Conservation (phyloP, 1,140 invertebrate genomes). For the Oppia nitens region DNA sequence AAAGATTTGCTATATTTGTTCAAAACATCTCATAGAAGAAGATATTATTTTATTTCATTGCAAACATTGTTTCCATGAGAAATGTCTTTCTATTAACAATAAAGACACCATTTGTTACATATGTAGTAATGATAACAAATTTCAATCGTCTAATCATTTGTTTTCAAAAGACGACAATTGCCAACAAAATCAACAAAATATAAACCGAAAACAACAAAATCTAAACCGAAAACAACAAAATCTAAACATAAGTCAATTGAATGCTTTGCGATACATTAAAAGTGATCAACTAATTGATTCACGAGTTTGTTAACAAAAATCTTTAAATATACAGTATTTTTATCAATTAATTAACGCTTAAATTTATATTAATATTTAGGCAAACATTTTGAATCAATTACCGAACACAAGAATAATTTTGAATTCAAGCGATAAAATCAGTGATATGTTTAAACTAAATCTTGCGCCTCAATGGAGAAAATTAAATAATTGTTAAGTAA, state of each 20-base stretch:
- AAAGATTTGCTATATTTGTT: background rate
- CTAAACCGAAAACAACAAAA: no score
- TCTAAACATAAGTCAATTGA: background rate
- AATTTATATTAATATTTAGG: background rate
- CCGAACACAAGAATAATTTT: background rate
- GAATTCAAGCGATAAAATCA: background rate
- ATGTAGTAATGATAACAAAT: no score
- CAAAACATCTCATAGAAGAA: background rate
- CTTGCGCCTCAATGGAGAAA: background rate
- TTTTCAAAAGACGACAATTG: no score
- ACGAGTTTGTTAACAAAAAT: background rate
- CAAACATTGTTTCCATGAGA: slow-evolving; percentile 1
- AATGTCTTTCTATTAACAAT: background rate
- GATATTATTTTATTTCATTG: background rate
- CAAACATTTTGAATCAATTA: background rate
- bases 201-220: no score
- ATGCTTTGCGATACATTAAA: background rate
- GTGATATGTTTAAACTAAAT: background rate
- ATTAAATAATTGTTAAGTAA: no score
- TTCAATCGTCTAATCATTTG: no score
- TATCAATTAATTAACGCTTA: no score
- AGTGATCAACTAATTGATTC: background rate
- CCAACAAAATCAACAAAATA: no score
- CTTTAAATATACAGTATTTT: no score
- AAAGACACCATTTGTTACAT: background rate